Evolutionary conservation across 2,888 invertebrate species (phyloP).

Genomic region (Nasonovia ribisnigri): DNA sequence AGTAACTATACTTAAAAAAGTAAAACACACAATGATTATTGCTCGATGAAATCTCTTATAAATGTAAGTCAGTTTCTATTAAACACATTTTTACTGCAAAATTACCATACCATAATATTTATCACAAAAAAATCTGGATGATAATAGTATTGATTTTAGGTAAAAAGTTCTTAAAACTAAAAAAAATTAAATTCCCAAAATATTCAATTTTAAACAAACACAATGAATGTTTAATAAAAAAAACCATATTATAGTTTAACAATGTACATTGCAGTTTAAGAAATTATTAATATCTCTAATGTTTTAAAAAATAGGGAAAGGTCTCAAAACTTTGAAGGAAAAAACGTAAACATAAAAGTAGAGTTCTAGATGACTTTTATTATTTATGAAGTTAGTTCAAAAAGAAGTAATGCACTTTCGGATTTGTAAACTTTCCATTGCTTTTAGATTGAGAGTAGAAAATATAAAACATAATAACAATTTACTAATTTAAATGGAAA

Average conservation of each 20-base stretch:
- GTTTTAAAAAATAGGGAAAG: not conserved
- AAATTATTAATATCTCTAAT: slow-evolving; percentile 8
- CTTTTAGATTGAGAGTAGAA: slow-evolving; percentile 46
- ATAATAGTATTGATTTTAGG: no score
- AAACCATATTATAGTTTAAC: not conserved
- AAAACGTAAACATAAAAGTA: slow-evolving; percentile 45
- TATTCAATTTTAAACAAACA: not conserved
- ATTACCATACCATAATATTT: not conserved
- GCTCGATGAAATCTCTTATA: not conserved
- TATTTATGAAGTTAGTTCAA: slow-evolving; percentile 58
- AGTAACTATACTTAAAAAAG: not conserved
- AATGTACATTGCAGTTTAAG: not conserved
- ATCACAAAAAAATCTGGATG: not conserved
- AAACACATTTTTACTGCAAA: not conserved
- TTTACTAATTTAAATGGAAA: slow-evolving; percentile 51
- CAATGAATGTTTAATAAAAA: not conserved
- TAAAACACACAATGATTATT: not conserved
- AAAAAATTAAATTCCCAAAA: not conserved
- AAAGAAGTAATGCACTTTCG: slow-evolving; percentile 46
- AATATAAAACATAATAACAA: slow-evolving; percentile 4
- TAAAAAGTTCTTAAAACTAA: no score
- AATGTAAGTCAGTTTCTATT: not conserved
- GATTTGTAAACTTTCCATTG: slow-evolving; percentile 25
- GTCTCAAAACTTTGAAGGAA: slow-evolving; percentile 8
- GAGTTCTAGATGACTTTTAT: slow-evolving; percentile 39